Conservation (phyloP, 2,888 invertebrate genomes). For the Noctua janthe region DNA sequence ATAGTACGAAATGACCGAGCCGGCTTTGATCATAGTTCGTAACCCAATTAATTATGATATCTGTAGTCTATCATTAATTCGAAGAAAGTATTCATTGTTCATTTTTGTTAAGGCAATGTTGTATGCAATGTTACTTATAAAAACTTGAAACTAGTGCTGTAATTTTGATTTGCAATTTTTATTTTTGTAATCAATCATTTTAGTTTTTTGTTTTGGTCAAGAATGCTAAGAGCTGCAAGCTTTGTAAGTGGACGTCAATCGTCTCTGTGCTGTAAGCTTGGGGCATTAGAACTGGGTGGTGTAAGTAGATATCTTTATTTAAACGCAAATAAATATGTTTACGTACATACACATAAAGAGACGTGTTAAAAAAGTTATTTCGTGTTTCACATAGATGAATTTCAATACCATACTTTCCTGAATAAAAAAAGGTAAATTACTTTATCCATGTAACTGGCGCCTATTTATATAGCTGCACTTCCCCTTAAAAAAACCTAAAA, state of each 20-base stretch:
- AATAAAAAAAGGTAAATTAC: background rate
- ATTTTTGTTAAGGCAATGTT: conserved; percentile 67
- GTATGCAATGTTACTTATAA: background rate
- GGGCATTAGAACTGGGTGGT: background rate
- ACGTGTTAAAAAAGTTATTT: background rate
- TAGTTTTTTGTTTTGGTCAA: background rate
- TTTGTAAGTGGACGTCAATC: background rate
- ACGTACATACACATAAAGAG: background rate
- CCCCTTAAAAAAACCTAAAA: conserved; percentile 56
- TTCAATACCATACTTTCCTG: background rate
- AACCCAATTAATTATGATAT: conserved; percentile 88
- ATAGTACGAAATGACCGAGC: conserved; percentile 58
- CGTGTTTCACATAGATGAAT: background rate
- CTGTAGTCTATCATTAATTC: conserved; percentile 82
- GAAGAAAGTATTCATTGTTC: conserved; percentile 80
- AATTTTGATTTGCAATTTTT: conserved; percentile 21
- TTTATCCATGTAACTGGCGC: background rate
- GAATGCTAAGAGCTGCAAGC: background rate
- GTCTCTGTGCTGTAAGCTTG: background rate
- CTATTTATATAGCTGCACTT: conserved; percentile 15
- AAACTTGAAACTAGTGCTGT: background rate
- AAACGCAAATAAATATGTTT: background rate
- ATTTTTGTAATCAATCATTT: conserved; percentile 29
- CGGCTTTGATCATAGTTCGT: conserved; percentile 80
- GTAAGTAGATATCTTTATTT: background rate